These are phyloP conservation scores for Momotus momota DNA, from an alignment of 2,797 vertebrate genomes.

Conservation along the genomic window DNA sequence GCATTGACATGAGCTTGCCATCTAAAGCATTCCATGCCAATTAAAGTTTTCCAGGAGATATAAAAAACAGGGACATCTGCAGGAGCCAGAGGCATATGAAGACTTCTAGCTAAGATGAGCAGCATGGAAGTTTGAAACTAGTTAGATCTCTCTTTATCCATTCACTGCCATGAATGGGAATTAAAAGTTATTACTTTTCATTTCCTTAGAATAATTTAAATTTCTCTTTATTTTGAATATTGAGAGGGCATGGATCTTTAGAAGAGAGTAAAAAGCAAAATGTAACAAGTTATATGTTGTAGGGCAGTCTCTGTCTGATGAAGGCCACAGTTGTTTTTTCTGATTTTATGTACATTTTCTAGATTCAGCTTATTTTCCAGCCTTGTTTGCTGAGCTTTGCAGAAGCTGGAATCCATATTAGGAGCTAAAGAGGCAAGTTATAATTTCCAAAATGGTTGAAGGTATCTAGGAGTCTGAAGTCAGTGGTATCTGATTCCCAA, in stretches of 20 bases:
- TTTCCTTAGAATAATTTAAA: constrained; percentile 68
- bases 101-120: neutral
- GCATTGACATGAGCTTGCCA: neutral
- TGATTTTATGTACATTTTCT: neutral
- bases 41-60: constrained; percentile 5
- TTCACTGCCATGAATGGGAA: neutral
- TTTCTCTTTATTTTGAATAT: constrained; percentile 58
- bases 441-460: neutral
- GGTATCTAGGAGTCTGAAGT: neutral
- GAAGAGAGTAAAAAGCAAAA: constrained; percentile 2
- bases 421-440: neutral
- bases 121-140: neutral
- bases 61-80: neutral
- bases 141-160: constrained; percentile 26
- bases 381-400: neutral
- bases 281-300: neutral
- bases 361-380: neutral
- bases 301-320: neutral
- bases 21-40: constrained; percentile 2
- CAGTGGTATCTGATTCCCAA: neutral
- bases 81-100: neutral
- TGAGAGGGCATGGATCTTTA: constrained; percentile 3
- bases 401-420: neutral
- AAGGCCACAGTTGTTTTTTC: neutral
- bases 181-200: constrained; percentile 52